These are phyloP conservation scores for Centrocercus urophasianus DNA, from an alignment of 2,113 vertebrate genomes.

Conservation along the genomic window DNA sequence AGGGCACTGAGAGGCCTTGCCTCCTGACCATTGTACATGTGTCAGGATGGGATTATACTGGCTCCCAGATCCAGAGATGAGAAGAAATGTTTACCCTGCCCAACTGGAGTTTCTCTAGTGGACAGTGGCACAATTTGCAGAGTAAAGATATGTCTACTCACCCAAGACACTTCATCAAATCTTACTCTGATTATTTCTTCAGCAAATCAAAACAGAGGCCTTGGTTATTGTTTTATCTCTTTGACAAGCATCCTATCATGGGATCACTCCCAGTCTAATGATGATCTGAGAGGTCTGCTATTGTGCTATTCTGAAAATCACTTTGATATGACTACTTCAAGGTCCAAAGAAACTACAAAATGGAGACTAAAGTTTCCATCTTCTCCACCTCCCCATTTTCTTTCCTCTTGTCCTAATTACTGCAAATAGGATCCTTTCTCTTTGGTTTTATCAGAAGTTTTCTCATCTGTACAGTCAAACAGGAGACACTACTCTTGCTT, in stretches of 20 bases:
- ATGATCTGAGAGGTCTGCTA: not conserved
- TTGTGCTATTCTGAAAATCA: not conserved
- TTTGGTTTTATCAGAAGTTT: not conserved
- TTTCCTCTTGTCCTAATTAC: not conserved
- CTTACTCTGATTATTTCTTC: not conserved
- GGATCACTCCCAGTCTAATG: not conserved
- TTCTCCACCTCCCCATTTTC: not conserved
- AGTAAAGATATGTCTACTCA: not conserved
- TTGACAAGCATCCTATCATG: not conserved
- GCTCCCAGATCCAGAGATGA: not conserved
- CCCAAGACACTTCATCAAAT: not conserved
- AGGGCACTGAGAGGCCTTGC: not conserved
- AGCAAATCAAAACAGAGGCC: not conserved
- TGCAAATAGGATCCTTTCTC: not conserved
- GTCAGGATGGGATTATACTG: not conserved
- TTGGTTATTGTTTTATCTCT: not conserved
- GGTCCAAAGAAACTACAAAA: not conserved
- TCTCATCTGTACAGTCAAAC: not conserved
- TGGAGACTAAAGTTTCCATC: not conserved
- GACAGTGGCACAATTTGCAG: not conserved
- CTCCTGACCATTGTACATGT: not conserved
- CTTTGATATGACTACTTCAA: constrained; percentile 7
- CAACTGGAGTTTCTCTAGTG: not conserved
- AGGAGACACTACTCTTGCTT: not conserved
- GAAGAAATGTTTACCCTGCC: not conserved